phyloP scores from a whole-genome alignment of 2,888 invertebrate genomes.

The Ceratothoa steindachneri region DNA sequence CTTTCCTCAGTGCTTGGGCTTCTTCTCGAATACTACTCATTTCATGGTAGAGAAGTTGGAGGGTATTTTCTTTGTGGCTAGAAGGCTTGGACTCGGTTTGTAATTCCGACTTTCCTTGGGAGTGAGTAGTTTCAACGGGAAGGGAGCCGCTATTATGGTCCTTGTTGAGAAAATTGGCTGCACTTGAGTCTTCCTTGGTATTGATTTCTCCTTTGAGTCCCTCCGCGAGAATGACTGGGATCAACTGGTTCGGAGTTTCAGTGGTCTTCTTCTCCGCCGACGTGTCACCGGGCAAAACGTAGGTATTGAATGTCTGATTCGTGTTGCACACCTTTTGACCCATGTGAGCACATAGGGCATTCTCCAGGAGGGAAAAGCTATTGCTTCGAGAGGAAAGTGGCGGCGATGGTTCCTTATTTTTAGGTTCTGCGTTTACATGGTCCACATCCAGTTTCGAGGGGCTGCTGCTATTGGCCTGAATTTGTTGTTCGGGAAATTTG shows the following conservation, averaged over 20 bases:
- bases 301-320: conserved; percentile 4
- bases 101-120: background rate
- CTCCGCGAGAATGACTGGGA: background rate
- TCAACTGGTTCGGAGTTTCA: background rate
- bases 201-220: background rate
- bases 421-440: background rate
- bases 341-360: background rate
- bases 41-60: conserved; percentile 33
- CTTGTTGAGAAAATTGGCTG: background rate
- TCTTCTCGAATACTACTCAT: conserved; percentile 27
- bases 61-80: background rate
- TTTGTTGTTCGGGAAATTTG: background rate
- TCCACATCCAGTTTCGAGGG: background rate
- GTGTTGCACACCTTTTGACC: background rate
- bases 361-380: background rate
- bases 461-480: background rate
- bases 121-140: background rate
- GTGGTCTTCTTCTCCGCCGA: background rate
- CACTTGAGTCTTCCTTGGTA: background rate
- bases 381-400: background rate
- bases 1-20: conserved; percentile 30
- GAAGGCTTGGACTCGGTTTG: background rate
- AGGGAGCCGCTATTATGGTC: background rate
- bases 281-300: background rate
- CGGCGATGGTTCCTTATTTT: background rate